Evolutionary conservation across 2,113 vertebrate species (phyloP), one percentile per base, ranked within the genome.

Genomic region (Willisornis vidua): DNA sequence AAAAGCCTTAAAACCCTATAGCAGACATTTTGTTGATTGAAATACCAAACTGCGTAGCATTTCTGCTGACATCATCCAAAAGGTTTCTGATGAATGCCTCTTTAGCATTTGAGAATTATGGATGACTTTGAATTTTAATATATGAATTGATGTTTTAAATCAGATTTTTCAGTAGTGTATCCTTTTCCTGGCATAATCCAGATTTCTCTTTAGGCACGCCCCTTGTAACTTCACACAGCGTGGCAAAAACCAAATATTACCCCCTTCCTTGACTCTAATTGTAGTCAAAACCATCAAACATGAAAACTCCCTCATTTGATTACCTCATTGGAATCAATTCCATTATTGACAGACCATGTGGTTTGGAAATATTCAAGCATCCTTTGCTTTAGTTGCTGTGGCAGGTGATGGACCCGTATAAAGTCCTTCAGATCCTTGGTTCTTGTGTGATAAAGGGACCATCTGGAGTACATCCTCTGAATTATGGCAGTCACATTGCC

Each of bases 331-430:
- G 99, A 99, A 98, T 99, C 99, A 81, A 99, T 99, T 96, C 99
- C 99, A 26, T 99, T 99, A 98, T 99, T 99, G 98, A 99, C 99
- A 37, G 99, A 99, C 99, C 99, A 99, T 1, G 99, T 99, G 59
- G 99, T 99, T 97, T 99, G 99, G 97, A 99, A 99, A 97, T 99
- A 99, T 93, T 99, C 99, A 59, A 99, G 97, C 99, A 99, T 99
- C 94, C 99, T 98, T 97, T 99, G 99, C 96, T 99, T 99, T 66
- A 99, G 98, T 95, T 98, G 98, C 95, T 99, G 99, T n/a, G 99
- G 99, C 82, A 99, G 98, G 87, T 99, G 99, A 96, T 99, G 99
- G 81, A 99, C 99, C 20, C 99, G 98, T 94, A 99, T 99, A 92
- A 99, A 99, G 96, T 99, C 99, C 95, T 99, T 99, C 75, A 99